phyloP scores from a whole-genome alignment of 2,113 vertebrate species.

The Spizaetus ornatus region DNA sequence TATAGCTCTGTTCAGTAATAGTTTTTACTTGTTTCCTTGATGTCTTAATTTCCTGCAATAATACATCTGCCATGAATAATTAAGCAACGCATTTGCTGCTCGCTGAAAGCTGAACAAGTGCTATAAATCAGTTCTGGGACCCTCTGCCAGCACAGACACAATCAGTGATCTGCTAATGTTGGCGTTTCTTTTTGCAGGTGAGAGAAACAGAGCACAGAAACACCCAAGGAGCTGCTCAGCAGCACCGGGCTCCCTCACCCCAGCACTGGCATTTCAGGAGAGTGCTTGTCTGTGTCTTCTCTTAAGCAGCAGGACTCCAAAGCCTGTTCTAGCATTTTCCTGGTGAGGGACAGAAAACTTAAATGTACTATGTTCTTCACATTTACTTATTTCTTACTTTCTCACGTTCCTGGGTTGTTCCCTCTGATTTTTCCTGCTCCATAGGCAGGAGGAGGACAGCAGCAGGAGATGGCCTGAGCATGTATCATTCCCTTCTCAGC shows the following conservation, averaged over 20 bases:
- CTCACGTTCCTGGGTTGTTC: neutral
- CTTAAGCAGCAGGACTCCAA: neutral
- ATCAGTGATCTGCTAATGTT: constrained; percentile 28
- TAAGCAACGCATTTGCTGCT: constrained; percentile 71
- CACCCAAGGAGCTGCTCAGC: neutral
- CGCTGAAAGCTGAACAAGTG: constrained; percentile 65
- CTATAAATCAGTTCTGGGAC: constrained; percentile 69
- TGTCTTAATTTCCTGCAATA: constrained; percentile 75
- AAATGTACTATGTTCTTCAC: neutral
- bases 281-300: neutral
- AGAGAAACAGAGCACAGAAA: neutral
- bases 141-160: constrained; percentile 42
- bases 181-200: neutral
- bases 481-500: neutral
- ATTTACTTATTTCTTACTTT: neutral
- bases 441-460: neutral
- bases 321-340: neutral
- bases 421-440: neutral
- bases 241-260: neutral
- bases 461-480: neutral
- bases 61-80: constrained; percentile 77
- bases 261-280: neutral
- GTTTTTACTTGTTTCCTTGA: constrained; percentile 71
- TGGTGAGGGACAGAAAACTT: neutral
- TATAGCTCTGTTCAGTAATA: constrained; percentile 59